Base-by-base conservation (phyloP, 2,113 vertebrate species). In the Balaenoptera acutorostrata region DNA sequence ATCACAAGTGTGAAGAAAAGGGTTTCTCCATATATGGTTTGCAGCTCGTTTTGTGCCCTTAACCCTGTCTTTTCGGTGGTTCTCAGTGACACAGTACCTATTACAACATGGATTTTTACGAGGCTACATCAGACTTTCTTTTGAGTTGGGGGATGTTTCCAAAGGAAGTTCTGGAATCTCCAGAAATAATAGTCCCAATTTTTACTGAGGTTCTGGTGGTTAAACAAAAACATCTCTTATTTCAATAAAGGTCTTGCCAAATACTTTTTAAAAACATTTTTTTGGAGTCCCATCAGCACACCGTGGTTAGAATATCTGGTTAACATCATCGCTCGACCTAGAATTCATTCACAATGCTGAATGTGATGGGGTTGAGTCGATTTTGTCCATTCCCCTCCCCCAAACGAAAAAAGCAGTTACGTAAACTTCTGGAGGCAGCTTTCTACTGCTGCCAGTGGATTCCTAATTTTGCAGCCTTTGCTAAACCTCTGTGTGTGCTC, bases 21-120 rank as follows among this genome's bases (percentile, higher is more conserved):
- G 36, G n/a, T 95, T 97, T 98, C 39, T 80, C 97, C 97, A 93
- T 98, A 97, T 97, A 98, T 97, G 97, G 97, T 33, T 52, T 74
- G 71, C 68, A 44, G 52, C 66, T 94, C 31, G 33, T 55, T 88
- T 90, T 71, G n/a, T 59, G 9, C 39, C 75, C 75, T 97, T 97
- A 97, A 97, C 84, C 74, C 83, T 25, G 18, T 82, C 75, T 80
- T 49, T 49, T 68, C 81, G 59, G 77, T 23, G 90, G 66, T 61
- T 96, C 39, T 94, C 6, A 0, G 92, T 86, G 90, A 96, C 92
- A 86, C 81, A 46, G 87, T 80, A 92, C 41, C 81, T 97, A 93
- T 71, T 81, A 5, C 69, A 81, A 88, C 72, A 61, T 0, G 83
- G 72, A 81, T 75, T 84, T 49, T 83, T 88, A 68, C 0, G 2